These are phyloP conservation scores for Habroteleia sp. DNA, from an alignment of 2,888 invertebrate species.

Conservation along the genomic window DNA sequence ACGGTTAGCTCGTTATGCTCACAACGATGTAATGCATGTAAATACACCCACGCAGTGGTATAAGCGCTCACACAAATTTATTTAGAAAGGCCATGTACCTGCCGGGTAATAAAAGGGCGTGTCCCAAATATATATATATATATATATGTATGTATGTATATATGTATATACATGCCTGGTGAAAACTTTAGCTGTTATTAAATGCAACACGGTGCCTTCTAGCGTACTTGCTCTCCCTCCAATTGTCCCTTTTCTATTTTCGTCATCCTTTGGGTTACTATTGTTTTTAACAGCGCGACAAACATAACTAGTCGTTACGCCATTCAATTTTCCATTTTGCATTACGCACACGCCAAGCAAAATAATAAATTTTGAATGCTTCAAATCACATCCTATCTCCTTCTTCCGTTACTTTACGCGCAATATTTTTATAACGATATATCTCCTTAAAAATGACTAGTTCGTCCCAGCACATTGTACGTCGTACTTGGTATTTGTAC, in stretches of 20 bases:
- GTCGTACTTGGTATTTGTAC: no score
- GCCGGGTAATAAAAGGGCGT: slow-evolving; percentile 68
- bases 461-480: no score
- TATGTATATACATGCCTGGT: slow-evolving; percentile 37
- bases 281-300: slow-evolving; percentile 7
- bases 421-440: no score
- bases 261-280: neutral
- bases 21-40: slow-evolving; percentile 67
- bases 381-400: no score
- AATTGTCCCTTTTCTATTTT: neutral
- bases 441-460: no score
- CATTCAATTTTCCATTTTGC: no score
- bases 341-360: neutral
- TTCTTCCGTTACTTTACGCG: no score
- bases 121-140: no score
- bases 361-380: no score
- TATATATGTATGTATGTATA: no score
- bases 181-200: slow-evolving; percentile 66
- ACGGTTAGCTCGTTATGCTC: slow-evolving; percentile 64
- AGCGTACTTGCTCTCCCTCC: slow-evolving; percentile 12
- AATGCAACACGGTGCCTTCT: slow-evolving; percentile 50
- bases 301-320: no score
- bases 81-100: slow-evolving; percentile 50
- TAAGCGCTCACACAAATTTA: slow-evolving; percentile 56
- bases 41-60: slow-evolving; percentile 62